A percentile compares a stretch with the other conserved stretches of the same genome.
Conservation (phyloP, 2,113 vertebrate species). For the Calidris pugnax region DNA sequence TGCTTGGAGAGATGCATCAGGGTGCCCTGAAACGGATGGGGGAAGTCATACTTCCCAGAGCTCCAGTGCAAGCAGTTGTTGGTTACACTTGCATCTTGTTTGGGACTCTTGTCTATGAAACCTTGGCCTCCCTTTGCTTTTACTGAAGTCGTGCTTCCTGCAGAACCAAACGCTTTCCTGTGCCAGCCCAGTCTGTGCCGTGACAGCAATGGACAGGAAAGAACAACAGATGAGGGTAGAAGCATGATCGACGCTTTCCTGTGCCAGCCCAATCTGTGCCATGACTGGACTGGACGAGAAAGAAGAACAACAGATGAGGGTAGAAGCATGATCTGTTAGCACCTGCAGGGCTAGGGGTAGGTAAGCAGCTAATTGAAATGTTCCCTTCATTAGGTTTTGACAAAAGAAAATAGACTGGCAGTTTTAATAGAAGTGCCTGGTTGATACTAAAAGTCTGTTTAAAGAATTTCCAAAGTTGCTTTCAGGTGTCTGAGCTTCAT, state of each 20-base stretch:
- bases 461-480: background rate
- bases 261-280: background rate
- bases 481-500: background rate
- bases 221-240: fast-evolving
- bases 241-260: fast-evolving
- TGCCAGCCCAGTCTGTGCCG: background rate
- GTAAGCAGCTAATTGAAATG: background rate
- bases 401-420: background rate
- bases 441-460: background rate
- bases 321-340: background rate
- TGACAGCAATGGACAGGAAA: background rate
- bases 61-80: background rate
- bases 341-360: background rate
- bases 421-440: background rate
- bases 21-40: fast-evolving
- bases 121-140: background rate
- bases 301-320: fast-evolving
- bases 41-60: background rate
- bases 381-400: background rate
- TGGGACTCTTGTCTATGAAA: background rate
- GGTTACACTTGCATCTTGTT: background rate
- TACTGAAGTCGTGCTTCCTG: background rate
- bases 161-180: background rate
- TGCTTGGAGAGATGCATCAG: background rate
- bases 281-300: background rate